Percentiles rank a stretch among this genome's conserved stretches.
Conservation (phyloP, 1,140 invertebrate genomes). For the Anadara kagoshimensis region DNA sequence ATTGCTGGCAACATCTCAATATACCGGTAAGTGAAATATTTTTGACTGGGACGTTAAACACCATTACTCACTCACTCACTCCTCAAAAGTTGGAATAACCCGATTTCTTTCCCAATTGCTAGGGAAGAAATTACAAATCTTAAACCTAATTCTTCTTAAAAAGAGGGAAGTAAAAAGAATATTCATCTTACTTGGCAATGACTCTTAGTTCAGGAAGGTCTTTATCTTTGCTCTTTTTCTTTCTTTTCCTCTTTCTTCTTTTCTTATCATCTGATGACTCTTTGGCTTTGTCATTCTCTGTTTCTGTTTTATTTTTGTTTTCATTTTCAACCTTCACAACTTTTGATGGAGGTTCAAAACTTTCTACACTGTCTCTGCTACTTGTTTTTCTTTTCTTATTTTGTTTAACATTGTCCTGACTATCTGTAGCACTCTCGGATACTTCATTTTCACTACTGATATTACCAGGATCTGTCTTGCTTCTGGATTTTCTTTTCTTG, state of each 20-base stretch:
- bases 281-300: background rate
- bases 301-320: conserved; percentile 8
- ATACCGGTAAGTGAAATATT: too few species aligned
- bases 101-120: too few species aligned
- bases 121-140: too few species aligned
- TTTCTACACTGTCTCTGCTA: background rate
- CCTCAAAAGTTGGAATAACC: too few species aligned
- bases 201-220: conserved; percentile 53
- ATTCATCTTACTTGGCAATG: conserved; percentile 52
- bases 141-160: too few species aligned
- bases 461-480: background rate
- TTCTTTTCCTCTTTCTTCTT: conserved; percentile 42
- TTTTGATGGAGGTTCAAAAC: conserved; percentile 11
- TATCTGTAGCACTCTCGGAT: background rate
- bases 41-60: too few species aligned
- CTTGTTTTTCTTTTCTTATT: conserved; percentile 6
- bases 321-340: background rate
- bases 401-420: background rate
- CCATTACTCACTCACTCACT: too few species aligned
- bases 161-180: too few species aligned
- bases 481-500: background rate
- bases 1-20: too few species aligned
- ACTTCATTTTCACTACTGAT: background rate
- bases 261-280: conserved; percentile 26
- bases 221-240: conserved; percentile 47